Percentiles rank a stretch among this genome's conserved stretches.
phyloP scores from a whole-genome alignment of 2,888 invertebrate species.

The Cephus runcator region DNA sequence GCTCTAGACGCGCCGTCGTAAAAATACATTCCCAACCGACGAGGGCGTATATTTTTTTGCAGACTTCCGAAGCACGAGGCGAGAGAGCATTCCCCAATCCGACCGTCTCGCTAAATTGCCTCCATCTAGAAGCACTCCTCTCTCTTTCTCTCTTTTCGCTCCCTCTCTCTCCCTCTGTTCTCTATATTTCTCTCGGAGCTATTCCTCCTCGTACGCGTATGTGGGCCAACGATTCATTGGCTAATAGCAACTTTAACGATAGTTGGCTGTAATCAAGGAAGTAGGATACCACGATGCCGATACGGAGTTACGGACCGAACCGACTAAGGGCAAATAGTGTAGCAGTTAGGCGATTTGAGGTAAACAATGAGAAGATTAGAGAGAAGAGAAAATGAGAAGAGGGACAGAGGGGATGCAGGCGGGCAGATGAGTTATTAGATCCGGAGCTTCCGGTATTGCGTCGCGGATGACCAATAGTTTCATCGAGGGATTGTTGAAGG shows the following conservation, averaged over 20 bases:
- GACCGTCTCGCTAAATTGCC: slow-evolving; percentile 13
- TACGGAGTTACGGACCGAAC: neutral
- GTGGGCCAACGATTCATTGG: slow-evolving; percentile 20
- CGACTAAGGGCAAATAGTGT: neutral
- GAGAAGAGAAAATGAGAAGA: slow-evolving; percentile 15
- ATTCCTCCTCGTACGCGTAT: slow-evolving; percentile 2
- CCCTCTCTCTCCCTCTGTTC: neutral
- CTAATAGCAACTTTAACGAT: slow-evolving; percentile 21
- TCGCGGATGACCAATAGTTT: slow-evolving; percentile 66
- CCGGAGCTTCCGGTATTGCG: slow-evolving; percentile 64
- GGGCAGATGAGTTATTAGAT: slow-evolving; percentile 64
- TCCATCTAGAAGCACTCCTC: slow-evolving; percentile 2
- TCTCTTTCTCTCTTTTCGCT: neutral
- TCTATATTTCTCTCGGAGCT: neutral
- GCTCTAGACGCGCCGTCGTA: neutral
- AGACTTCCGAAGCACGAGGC: neutral
- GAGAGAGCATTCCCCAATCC: slow-evolving; percentile 6
- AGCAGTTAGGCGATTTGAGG: neutral
- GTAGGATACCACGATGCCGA: slow-evolving; percentile 6
- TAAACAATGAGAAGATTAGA: slow-evolving; percentile 15
- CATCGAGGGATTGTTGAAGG: slow-evolving; percentile 66
- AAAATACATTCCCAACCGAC: neutral
- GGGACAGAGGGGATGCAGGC: slow-evolving; percentile 40
- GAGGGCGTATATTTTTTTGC: neutral
- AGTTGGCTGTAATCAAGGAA: slow-evolving; percentile 16